A percentile compares a stretch with the other conserved stretches of the same genome.
Conservation (phyloP, 1,140 invertebrate species). For the Pteromalus puparum region DNA sequence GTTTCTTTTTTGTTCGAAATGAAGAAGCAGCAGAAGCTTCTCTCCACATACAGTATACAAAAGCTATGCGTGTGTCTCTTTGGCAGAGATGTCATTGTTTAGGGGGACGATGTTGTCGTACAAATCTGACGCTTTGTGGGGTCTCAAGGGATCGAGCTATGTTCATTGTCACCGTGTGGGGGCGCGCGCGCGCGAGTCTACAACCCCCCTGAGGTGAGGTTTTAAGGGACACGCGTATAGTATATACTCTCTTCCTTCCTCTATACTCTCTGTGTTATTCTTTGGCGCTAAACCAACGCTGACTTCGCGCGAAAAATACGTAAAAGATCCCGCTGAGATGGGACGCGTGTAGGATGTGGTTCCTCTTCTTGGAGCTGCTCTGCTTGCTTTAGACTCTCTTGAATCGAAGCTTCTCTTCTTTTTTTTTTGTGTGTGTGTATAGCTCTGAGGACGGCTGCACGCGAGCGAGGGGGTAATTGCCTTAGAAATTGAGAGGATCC, state of each 20-base stretch:
- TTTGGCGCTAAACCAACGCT: neutral
- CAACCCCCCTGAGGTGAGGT: neutral
- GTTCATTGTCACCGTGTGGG: conserved; percentile 59
- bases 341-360: neutral
- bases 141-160: neutral
- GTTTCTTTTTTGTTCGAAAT: neutral
- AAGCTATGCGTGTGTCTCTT: neutral
- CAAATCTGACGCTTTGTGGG: conserved; percentile 62
- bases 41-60: too few relatives aligned
- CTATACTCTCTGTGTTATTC: neutral
- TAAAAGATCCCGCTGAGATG: neutral
- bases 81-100: neutral
- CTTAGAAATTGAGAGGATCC: neutral
- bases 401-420: neutral
- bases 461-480: neutral
- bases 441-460: too few relatives aligned
- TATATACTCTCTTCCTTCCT: conserved; percentile 2
- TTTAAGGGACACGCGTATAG: conserved; percentile 51
- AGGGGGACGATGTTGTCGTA: conserved; percentile 42
- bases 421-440: neutral
- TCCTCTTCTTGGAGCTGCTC: neutral
- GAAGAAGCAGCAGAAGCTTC: conserved; percentile 36
- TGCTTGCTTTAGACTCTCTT: neutral
- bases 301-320: conserved; percentile 13
- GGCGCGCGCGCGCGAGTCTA: neutral